Conservation (phyloP, 2,888 invertebrate species). For the Cheilosia soror region DNA sequence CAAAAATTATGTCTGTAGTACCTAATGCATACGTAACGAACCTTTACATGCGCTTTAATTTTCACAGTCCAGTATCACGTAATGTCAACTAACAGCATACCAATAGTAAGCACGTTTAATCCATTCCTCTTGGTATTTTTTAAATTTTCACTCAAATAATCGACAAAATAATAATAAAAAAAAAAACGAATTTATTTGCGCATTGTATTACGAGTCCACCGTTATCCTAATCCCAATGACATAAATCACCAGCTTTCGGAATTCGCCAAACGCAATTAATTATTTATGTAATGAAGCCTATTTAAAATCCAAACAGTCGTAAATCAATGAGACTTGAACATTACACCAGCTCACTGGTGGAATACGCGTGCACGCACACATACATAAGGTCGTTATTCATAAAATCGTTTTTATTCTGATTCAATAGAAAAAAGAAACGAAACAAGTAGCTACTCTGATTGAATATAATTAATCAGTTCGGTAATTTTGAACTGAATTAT, state of each 20-base stretch:
- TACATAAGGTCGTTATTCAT: not conserved
- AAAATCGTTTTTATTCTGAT: not conserved
- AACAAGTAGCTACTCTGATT: too few species aligned
- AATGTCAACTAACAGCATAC: not conserved
- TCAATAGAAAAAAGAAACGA: too few species aligned
- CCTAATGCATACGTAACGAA: too few species aligned
- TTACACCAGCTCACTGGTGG: not conserved
- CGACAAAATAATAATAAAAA: constrained; percentile 8
- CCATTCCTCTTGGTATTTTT: constrained; percentile 10
- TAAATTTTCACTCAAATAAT: constrained; percentile 27
- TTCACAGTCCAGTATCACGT: too few species aligned
- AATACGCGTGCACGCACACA: not conserved
- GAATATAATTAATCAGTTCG: too few species aligned
- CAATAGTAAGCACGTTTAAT: constrained; percentile 23
- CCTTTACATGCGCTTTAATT: too few species aligned
- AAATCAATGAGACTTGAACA: constrained; percentile 39
- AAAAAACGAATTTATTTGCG: constrained; percentile 52
- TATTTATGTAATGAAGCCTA: constrained; percentile 61
- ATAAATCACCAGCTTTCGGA: constrained; percentile 58
- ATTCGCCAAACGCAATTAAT: constrained; percentile 52
- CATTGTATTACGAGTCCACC: constrained; percentile 49
- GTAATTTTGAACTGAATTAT: too few species aligned
- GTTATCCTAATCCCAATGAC: constrained; percentile 52
- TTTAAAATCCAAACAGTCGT: constrained; percentile 42
- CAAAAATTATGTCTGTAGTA: too few species aligned